phyloP scores from a whole-genome alignment of 2,113 vertebrate species.

The Oncorhynchus gorbuscha region DNA sequence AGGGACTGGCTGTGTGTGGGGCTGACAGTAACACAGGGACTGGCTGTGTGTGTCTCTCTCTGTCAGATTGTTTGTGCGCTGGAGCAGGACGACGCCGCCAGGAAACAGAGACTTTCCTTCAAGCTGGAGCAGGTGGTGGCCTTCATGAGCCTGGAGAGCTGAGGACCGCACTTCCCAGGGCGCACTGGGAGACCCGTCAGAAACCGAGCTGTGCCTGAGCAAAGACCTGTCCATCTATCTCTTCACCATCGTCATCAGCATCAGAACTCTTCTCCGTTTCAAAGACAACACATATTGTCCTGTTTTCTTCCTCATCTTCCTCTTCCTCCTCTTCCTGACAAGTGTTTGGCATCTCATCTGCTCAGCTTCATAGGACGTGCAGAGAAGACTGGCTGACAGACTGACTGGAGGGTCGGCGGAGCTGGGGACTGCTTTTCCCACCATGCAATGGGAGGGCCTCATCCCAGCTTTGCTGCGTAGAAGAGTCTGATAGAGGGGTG shows the following conservation, averaged over 20 bases:
- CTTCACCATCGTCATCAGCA: slow-evolving; percentile 51
- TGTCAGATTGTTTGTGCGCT: slow-evolving; percentile 89
- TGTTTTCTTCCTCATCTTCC: slow-evolving; percentile 38
- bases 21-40: not conserved
- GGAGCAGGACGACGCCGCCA: slow-evolving; percentile 91
- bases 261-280: slow-evolving; percentile 56
- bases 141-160: slow-evolving; percentile 99
- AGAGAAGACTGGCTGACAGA: slow-evolving; percentile 46
- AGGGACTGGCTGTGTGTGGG: too few relatives aligned
- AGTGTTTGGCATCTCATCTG: slow-evolving; percentile 69
- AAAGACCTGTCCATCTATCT: slow-evolving; percentile 90
- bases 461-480: slow-evolving; percentile 57
- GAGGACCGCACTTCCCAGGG: slow-evolving; percentile 96
- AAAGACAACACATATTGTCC: slow-evolving; percentile 15
- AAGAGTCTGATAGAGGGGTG: slow-evolving; percentile 53
- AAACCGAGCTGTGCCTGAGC: slow-evolving; percentile 99
- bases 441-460: slow-evolving; percentile 57
- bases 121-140: slow-evolving; percentile 99
- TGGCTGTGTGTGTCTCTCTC: slow-evolving; percentile 10
- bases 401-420: slow-evolving; percentile 63
- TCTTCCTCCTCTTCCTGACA: slow-evolving; percentile 34
- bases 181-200: slow-evolving; percentile 89
- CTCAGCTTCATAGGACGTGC: slow-evolving; percentile 72
- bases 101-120: slow-evolving; percentile 97
- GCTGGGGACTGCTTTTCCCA: slow-evolving; percentile 58